Base-by-base conservation (phyloP, 2,797 vertebrate genomes). In the Rhodeus uyekii region DNA sequence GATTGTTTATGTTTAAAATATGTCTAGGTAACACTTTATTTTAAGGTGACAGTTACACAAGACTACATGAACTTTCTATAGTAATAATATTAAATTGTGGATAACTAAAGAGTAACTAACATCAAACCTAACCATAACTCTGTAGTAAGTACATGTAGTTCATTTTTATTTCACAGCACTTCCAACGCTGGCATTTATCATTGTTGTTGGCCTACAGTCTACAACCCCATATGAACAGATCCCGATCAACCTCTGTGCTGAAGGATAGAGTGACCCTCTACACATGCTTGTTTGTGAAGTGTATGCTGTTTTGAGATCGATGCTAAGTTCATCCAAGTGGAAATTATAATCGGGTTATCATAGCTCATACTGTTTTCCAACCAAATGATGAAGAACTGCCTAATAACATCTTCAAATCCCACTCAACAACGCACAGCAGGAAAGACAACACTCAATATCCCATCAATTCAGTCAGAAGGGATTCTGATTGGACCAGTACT, bases 321-420 rank as follows among this genome's bases (percentile, higher is more conserved):
- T 44, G 58, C 18, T 6, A 32, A 44, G 7, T 79, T 55, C 24
- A 78, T 68, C 76, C 46, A 50, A 29, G 48, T 79, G 42, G 36
- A 69, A 69, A 79, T 58, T 60, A 79, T 69, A 58, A 58, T 79
- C 50, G 27, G 24, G 65, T 69, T 69, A 58, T 38, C 19, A 1
- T 44, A 69, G 64, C 77, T 79, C 77, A 58, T 32, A 79, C 64
- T 69, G 64, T 79, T 68, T 44, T 42, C 7, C 65, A 69, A 55
- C 24, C 24, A 69, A 42, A 79, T 69, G 65, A 69, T 1, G 36
- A 55, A 79, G 36, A 68, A 27, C 48, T 14, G 27, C 48, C 48
- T 69, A 68, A 79, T 79, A 79, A 68, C 36, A 68, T 69, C 36
- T 58, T 69, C 48, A 79, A 69, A 79, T 79, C 19, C 36, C 78